Base-by-base conservation (phyloP, 2,888 invertebrate species). In the Pheosia tremula region DNA sequence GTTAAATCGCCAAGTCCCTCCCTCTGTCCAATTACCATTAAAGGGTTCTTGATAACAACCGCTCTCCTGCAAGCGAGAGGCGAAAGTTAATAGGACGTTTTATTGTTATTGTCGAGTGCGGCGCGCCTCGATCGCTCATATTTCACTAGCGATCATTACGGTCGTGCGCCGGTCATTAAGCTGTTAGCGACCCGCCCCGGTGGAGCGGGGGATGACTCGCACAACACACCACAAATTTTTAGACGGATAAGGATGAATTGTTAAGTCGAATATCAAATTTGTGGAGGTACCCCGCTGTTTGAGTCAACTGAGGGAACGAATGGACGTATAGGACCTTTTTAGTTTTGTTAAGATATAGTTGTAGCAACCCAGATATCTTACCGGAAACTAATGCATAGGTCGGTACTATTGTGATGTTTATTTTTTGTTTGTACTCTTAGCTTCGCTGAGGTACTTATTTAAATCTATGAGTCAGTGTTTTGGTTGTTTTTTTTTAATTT, bases 31-130 rank as follows among this genome's bases (percentile, higher is more conserved):
- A 24, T 47, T 54, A 45, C 39, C 37, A 61, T 47, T 38, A 63
- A 67, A 62, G 65, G 69, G 69, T 65, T 63, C 57, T 37, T 49
- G 24, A 55, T 53, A 58, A 59, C 59, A 66, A 60, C 66, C 58
- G 50, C 60, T 60, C 72, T 75, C 76, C 69, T 57, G 61, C 62
- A 69, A 72, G 72, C 72, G 77, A 72, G 61, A 70, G 75, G 73
- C 63, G 69, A 72, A 78, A 84, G 86, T 87, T 88, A 91, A 90
- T 90, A 86, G 88, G 77, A 81, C 84, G 89, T 88, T 91, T 91
- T 87, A 90, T 91, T 90, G 85, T 87, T 86, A 87, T 83, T 77
- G 82, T 56, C 72, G 63, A 59, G 68, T 69, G 69, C 66, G 69
- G 62, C 67, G 71, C 65, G 71, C 67, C 72, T 68, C 57, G 77